Conservation (phyloP, 2,888 invertebrate species). For the Isoperla grammatica region DNA sequence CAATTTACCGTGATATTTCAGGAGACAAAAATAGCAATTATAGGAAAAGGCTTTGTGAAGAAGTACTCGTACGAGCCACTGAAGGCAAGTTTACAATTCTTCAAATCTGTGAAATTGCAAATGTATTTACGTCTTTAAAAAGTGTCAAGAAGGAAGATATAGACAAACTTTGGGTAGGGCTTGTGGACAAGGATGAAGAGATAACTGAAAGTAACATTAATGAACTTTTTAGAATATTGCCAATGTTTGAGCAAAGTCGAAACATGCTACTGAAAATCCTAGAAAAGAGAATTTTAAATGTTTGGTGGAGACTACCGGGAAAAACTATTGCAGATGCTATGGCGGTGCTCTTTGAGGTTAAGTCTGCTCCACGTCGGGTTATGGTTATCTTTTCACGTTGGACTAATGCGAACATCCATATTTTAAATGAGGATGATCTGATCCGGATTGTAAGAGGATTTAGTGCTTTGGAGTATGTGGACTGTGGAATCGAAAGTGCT, state of each 20-base stretch:
- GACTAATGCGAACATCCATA: slow-evolving; percentile 56
- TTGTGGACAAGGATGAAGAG: slow-evolving; percentile 52
- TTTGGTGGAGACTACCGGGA: slow-evolving; percentile 53
- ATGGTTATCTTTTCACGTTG: slow-evolving; percentile 48
- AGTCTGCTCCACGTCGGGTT: slow-evolving; percentile 36
- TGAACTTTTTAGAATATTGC: slow-evolving; percentile 51
- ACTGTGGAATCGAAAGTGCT: slow-evolving; percentile 52
- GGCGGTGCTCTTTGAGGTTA: slow-evolving; percentile 30
- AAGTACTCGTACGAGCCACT: slow-evolving; percentile 54
- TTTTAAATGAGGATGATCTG: slow-evolving; percentile 51
- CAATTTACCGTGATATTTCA: slow-evolving; percentile 41
- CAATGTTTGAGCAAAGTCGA: slow-evolving; percentile 54
- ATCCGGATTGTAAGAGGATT: slow-evolving; percentile 51
- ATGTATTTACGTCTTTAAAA: slow-evolving; percentile 49
- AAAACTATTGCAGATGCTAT: slow-evolving; percentile 34
- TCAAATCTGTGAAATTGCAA: slow-evolving; percentile 56
- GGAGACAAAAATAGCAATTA: slow-evolving; percentile 38
- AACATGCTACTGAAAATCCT: slow-evolving; percentile 52
- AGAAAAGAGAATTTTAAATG: slow-evolving; percentile 51
- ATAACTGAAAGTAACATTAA: slow-evolving; percentile 55
- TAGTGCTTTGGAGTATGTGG: slow-evolving; percentile 50
- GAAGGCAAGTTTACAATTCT: slow-evolving; percentile 54
- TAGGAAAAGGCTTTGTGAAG: slow-evolving; percentile 53
- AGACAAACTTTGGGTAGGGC: slow-evolving; percentile 62
- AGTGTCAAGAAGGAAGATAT: slow-evolving; percentile 47